These are phyloP conservation scores for Rhinichthys klamathensis DNA, from an alignment of 2,113 vertebrate genomes.

Conservation along the genomic window DNA sequence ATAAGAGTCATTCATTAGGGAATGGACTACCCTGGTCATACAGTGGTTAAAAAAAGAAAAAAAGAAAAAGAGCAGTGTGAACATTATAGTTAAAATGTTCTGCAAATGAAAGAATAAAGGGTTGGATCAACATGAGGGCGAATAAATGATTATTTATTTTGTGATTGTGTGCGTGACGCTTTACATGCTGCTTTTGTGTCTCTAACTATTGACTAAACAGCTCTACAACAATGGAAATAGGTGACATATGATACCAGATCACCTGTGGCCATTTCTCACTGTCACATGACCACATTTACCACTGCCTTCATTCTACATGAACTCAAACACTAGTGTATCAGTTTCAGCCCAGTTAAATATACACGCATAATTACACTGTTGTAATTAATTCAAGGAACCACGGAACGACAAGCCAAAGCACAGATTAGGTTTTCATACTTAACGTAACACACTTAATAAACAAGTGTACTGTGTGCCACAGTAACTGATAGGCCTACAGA, in stretches of 20 bases:
- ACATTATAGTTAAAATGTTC: not conserved
- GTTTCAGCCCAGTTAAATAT: constrained; percentile 9
- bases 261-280: constrained; percentile 29
- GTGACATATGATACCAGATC: not conserved
- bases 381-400: constrained; percentile 4
- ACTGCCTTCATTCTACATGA: not conserved
- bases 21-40: not conserved
- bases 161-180: not conserved
- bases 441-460: not conserved
- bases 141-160: not conserved
- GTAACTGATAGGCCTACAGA: not conserved
- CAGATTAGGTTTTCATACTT: not conserved
- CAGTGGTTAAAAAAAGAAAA: not conserved
- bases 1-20: not conserved
- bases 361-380: not conserved
- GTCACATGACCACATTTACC: constrained; percentile 19
- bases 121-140: not conserved
- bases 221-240: constrained; percentile 12
- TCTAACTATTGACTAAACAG: not conserved
- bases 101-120: not conserved
- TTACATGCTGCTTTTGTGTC: not conserved
- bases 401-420: not conserved
- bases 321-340: not conserved
- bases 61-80: not conserved
- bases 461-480: not conserved